phyloP scores from a whole-genome alignment of 1,140 invertebrate genomes.

The Oreohelix idahoensis region DNA sequence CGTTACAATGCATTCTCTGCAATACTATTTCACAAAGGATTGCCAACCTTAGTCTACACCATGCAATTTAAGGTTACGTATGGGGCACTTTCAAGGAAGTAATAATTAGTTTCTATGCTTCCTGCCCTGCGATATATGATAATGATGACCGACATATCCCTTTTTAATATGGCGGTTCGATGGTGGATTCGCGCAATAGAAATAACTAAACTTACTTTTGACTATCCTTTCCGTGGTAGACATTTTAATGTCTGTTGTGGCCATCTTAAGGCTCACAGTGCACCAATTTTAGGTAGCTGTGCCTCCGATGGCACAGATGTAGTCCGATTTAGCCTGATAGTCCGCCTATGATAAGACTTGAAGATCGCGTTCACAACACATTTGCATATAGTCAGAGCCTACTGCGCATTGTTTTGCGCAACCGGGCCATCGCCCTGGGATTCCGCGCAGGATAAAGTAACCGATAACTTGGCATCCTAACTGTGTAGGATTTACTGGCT shows the following conservation, averaged over 20 bases:
- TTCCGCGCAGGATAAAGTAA: constrained; percentile 38
- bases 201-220: constrained; percentile 78
- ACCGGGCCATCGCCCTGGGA: constrained; percentile 68
- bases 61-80: too few relatives aligned
- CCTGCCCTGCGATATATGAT: constrained; percentile 4
- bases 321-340: constrained; percentile 60
- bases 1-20: too few relatives aligned
- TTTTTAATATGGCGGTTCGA: constrained; percentile 57
- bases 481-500: too few relatives aligned
- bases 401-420: constrained; percentile 71
- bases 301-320: constrained; percentile 64
- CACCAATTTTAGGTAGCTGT: constrained; percentile 53
- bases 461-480: too few relatives aligned
- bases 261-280: constrained; percentile 65
- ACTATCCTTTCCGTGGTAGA: constrained; percentile 82
- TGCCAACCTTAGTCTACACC: too few relatives aligned
- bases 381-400: constrained; percentile 69
- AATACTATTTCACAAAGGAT: too few relatives aligned
- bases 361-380: constrained; percentile 74
- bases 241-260: constrained; percentile 76
- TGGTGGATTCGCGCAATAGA: constrained; percentile 44
- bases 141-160: constrained; percentile 9
- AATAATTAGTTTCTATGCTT: constrained; percentile 7
- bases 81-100: not conserved
- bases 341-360: constrained; percentile 58